Evolutionary conservation across 2,888 invertebrate genomes (phyloP).

Genomic region (Trisateles emortualis): DNA sequence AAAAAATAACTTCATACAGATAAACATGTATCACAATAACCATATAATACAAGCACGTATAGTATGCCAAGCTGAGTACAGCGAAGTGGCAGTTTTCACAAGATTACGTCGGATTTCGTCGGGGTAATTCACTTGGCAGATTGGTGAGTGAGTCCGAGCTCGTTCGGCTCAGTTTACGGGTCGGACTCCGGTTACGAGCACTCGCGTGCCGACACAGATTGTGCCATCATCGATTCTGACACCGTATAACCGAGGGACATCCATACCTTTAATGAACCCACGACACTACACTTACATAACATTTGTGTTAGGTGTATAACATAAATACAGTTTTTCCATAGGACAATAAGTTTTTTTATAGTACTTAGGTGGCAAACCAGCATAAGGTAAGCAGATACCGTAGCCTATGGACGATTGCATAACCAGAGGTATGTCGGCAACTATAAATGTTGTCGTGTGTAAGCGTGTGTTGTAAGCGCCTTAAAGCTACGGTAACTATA

Average conservation of each 20-base stretch:
- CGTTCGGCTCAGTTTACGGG: conserved; percentile 48
- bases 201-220: conserved; percentile 33
- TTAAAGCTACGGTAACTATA: too few relatives aligned
- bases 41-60: conserved; percentile 32
- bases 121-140: conserved; percentile 58
- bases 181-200: conserved; percentile 46
- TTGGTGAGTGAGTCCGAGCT: conserved; percentile 43
- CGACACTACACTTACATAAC: neutral
- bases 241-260: conserved; percentile 28
- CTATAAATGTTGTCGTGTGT: too few relatives aligned
- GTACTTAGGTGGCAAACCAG: too few relatives aligned
- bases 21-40: conserved; percentile 30
- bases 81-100: conserved; percentile 49
- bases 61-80: conserved; percentile 13
- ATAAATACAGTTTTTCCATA: too few relatives aligned
- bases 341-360: too few relatives aligned
- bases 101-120: conserved; percentile 51
- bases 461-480: too few relatives aligned
- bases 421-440: too few relatives aligned
- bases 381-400: too few relatives aligned
- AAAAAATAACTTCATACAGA: neutral
- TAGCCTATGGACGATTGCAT: too few relatives aligned
- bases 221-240: conserved; percentile 43
- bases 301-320: too few relatives aligned
- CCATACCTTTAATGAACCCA: neutral